These are phyloP conservation scores for Lamprotornis superbus DNA, from an alignment of 2,113 vertebrate species.

Conservation along the genomic window DNA sequence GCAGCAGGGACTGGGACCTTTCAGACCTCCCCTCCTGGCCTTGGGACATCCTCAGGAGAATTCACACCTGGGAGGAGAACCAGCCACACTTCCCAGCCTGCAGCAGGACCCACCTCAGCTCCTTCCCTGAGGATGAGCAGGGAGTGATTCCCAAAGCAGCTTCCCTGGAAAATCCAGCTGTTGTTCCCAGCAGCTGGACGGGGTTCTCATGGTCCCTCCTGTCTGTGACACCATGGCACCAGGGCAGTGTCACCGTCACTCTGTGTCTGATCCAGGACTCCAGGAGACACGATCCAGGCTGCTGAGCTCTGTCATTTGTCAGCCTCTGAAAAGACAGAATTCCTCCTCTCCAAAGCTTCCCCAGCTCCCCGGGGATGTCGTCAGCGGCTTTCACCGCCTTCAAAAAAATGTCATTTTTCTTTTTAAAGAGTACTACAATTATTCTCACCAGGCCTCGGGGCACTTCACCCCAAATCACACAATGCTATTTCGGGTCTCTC, in stretches of 20 bases:
- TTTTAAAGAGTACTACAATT: constrained; percentile 28
- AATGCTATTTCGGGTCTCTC: constrained; percentile 35
- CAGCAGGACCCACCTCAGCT: not conserved
- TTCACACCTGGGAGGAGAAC: not conserved
- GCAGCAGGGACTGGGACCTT: not conserved
- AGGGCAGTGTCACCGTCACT: accelerated
- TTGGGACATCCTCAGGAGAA: not conserved
- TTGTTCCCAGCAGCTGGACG: not conserved
- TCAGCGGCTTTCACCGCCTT: constrained; percentile 33
- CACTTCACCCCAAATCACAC: constrained; percentile 64
- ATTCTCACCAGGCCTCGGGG: constrained; percentile 42
- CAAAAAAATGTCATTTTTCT: constrained; percentile 53
- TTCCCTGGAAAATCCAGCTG: accelerated
- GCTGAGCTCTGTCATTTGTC: not conserved
- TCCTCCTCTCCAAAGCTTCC: constrained; percentile 45
- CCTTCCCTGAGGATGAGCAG: accelerated
- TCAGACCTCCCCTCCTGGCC: not conserved
- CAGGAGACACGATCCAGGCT: not conserved
- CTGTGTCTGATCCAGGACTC: not conserved
- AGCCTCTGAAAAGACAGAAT: constrained; percentile 28
- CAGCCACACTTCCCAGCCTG: accelerated
- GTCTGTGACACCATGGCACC: not conserved
- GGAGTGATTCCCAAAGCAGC: not conserved
- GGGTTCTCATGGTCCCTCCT: not conserved
- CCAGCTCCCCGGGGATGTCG: constrained; percentile 15